These are phyloP conservation scores for Calameuta idolon DNA, from an alignment of 2,888 invertebrate species.

Conservation along the genomic window DNA sequence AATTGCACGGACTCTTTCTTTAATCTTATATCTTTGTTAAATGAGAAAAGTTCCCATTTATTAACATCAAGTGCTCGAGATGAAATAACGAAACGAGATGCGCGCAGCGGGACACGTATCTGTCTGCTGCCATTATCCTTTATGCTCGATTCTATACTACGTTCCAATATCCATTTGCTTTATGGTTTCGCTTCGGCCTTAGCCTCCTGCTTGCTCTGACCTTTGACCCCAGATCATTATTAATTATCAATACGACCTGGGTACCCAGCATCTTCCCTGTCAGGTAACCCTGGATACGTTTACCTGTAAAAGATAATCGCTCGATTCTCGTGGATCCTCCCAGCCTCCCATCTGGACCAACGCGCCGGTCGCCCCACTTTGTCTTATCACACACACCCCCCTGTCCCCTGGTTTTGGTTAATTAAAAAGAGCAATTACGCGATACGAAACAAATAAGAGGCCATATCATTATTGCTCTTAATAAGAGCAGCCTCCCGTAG, in stretches of 20 bases:
- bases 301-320: neutral
- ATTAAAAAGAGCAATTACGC: conserved; percentile 1
- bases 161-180: neutral
- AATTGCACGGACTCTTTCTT: conserved; percentile 20
- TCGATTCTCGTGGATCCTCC: neutral
- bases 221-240: neutral
- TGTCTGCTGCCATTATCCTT: neutral
- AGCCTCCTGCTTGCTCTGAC: neutral
- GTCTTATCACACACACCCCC: neutral
- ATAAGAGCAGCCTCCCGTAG: neutral
- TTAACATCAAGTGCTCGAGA: conserved; percentile 8
- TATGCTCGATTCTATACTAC: neutral
- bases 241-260: neutral
- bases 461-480: conserved; percentile 4
- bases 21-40: conserved; percentile 39
- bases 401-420: neutral
- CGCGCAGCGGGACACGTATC: neutral
- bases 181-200: neutral
- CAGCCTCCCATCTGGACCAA: too few species aligned
- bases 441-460: neutral
- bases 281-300: neutral
- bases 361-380: neutral
- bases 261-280: neutral
- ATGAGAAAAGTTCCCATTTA: conserved; percentile 32
- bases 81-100: conserved; percentile 1